These are phyloP conservation scores for Syngnathus rostellatus DNA, from an alignment of 2,797 vertebrate species.

Conservation along the genomic window DNA sequence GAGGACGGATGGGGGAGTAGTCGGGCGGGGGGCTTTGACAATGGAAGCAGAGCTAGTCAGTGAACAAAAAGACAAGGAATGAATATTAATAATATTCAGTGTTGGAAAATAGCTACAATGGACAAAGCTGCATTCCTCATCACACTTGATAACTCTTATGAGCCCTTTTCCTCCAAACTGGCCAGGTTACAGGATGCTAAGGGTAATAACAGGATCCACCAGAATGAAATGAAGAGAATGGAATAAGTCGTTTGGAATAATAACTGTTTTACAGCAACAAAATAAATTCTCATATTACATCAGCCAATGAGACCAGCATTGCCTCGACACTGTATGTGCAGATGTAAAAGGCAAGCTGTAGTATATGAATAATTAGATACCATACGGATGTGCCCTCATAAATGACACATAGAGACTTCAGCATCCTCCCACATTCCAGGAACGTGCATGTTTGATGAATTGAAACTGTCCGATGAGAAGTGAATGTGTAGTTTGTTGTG, in stretches of 20 bases:
- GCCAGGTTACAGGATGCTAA: background rate
- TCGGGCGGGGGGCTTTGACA: conserved; percentile 26
- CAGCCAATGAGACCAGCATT: background rate
- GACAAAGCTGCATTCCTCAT: conserved; percentile 32
- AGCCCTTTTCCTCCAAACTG: background rate
- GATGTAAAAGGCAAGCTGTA: background rate
- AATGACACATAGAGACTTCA: background rate
- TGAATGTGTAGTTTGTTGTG: background rate
- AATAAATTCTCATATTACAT: background rate
- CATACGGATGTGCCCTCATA: background rate
- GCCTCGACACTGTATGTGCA: too few relatives aligned
- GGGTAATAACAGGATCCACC: background rate
- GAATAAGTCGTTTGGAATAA: too few relatives aligned
- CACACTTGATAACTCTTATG: background rate
- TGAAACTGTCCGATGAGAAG: background rate
- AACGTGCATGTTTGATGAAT: background rate
- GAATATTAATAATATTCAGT: conserved; percentile 68
- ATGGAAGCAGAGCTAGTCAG: conserved; percentile 56
- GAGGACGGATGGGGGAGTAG: conserved; percentile 2
- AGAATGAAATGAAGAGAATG: background rate
- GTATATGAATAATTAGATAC: background rate
- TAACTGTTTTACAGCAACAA: background rate
- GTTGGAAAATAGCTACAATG: conserved; percentile 59
- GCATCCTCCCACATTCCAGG: background rate
- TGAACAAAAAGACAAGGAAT: conserved; percentile 63